These are phyloP conservation scores for Ladona fulva DNA, from an alignment of 1,140 invertebrate species.

Conservation along the genomic window DNA sequence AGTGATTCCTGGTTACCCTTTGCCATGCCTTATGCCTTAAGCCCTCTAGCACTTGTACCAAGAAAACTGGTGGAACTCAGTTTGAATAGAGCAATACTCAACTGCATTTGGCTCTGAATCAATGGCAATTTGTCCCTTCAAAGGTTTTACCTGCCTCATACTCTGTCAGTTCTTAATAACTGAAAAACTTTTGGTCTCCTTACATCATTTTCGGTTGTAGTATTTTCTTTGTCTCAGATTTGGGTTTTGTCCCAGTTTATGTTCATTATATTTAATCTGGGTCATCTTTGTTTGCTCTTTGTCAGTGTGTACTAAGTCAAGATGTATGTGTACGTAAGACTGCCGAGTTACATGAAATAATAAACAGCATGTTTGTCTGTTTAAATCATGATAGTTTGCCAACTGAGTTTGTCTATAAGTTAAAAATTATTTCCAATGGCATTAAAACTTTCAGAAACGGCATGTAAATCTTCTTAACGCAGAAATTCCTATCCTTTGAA, in stretches of 20 bases:
- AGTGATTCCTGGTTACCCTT: no score
- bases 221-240: background rate
- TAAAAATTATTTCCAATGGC: background rate
- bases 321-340: background rate
- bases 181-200: no score
- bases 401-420: background rate
- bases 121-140: background rate
- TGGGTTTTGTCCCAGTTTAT: background rate
- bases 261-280: background rate
- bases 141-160: no score
- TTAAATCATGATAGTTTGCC: background rate
- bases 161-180: no score
- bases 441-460: background rate
- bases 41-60: background rate
- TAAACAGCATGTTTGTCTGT: conserved; percentile 6
- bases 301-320: conserved; percentile 1
- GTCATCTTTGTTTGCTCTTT: background rate
- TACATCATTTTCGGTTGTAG: background rate
- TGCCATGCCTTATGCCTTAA: no score
- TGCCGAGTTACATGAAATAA: background rate
- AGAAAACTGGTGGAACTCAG: background rate
- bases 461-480: background rate
- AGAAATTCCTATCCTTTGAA: no score
- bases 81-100: background rate
- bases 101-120: background rate